phyloP scores from a whole-genome alignment of 2,888 invertebrate species.

The Alviniconcha strummeri region DNA sequence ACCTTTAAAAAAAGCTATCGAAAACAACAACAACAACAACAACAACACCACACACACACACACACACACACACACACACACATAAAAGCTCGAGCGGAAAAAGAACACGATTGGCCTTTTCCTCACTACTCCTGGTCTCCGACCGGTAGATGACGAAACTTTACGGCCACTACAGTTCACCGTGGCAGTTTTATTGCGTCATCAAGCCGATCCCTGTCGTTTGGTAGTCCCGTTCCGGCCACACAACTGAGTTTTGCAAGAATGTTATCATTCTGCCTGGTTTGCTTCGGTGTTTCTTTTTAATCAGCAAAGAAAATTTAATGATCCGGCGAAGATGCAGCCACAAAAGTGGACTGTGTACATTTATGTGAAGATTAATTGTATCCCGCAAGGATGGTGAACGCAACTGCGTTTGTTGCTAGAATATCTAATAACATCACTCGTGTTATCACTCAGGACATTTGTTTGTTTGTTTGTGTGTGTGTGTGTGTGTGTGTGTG shows the following conservation, averaged over 20 bases:
- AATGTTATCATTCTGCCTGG: background rate
- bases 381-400: background rate
- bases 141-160: background rate
- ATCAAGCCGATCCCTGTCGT: too few relatives aligned
- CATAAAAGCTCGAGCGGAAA: background rate
- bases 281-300: background rate
- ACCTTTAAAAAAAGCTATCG: background rate
- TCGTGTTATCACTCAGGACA: too few relatives aligned
- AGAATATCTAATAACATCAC: too few relatives aligned
- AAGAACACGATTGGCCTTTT: background rate
- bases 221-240: too few relatives aligned
- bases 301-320: background rate
- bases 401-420: too few relatives aligned
- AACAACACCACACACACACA: background rate
- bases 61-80: background rate
- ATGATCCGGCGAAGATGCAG: background rate
- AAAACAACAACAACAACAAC: background rate
- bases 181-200: too few relatives aligned
- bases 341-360: background rate
- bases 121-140: background rate
- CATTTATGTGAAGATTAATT: background rate
- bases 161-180: background rate
- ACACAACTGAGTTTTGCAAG: too few relatives aligned
- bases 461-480: background rate
- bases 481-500: slow-evolving; percentile 9